A percentile compares a stretch with the other conserved stretches of the same genome.
Conservation (phyloP, 1,140 invertebrate species). For the Nomia melanderi region DNA sequence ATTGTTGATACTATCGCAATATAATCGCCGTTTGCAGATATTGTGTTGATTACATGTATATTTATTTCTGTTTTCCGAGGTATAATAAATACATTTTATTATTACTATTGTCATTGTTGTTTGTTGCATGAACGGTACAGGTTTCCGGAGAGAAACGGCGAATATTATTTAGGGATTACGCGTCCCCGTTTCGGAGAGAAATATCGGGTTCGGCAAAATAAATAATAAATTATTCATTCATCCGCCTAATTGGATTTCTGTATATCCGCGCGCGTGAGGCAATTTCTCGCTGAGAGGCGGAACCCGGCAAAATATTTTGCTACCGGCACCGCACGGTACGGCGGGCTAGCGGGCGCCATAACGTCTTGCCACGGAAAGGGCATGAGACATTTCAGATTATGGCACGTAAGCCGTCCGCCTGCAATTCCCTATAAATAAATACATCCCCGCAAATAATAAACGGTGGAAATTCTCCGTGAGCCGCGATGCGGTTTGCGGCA, state of each 20-base stretch:
- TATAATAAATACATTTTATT: too few species aligned
- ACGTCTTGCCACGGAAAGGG: slow-evolving; percentile 9
- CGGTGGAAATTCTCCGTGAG: slow-evolving; percentile 8
- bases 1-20: too few species aligned
- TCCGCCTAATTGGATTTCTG: too few species aligned
- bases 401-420: neutral
- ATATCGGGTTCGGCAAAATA: neutral
- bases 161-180: slow-evolving; percentile 8
- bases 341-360: slow-evolving; percentile 4
- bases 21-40: too few species aligned
- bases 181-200: too few species aligned
- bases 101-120: too few species aligned
- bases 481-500: slow-evolving; percentile 21
- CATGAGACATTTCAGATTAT: slow-evolving; percentile 15
- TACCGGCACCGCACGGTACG: too few species aligned
- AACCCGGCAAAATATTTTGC: slow-evolving; percentile 5
- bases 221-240: neutral
- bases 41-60: too few species aligned
- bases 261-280: too few species aligned
- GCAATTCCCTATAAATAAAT: slow-evolving; percentile 42
- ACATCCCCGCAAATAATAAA: slow-evolving; percentile 39
- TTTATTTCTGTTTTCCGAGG: too few species aligned
- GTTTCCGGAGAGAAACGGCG: too few species aligned
- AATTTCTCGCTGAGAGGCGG: slow-evolving; percentile 18
- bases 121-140: too few species aligned